These are phyloP conservation scores for Sciurus niger DNA, from an alignment of 2,113 vertebrate species.

Conservation along the genomic window DNA sequence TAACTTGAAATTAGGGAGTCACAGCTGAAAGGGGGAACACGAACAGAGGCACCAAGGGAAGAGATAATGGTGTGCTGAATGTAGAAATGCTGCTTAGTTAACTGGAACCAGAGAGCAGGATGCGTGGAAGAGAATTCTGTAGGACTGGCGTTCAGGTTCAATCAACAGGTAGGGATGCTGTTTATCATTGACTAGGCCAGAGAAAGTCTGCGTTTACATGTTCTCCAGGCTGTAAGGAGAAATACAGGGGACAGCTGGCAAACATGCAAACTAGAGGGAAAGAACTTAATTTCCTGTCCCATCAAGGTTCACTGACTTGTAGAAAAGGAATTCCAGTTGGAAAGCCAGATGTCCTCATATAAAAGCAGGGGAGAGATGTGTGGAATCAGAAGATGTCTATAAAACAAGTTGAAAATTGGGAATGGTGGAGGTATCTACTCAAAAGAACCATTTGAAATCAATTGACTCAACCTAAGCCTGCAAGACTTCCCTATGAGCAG, in stretches of 20 bases:
- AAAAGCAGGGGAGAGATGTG: slow-evolving; percentile 49
- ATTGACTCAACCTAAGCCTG: background rate
- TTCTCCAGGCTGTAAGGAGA: slow-evolving; percentile 50
- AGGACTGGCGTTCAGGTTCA: background rate
- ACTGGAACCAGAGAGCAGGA: background rate
- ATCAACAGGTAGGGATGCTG: background rate
- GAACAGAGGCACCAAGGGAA: background rate
- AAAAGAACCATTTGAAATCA: slow-evolving; percentile 62
- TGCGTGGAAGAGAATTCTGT: background rate
- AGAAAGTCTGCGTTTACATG: background rate
- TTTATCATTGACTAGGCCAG: background rate
- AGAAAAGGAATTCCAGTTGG: slow-evolving; percentile 69
- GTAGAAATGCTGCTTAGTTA: background rate
- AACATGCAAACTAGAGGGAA: slow-evolving; percentile 76
- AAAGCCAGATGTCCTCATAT: slow-evolving; percentile 75
- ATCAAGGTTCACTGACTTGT: slow-evolving; percentile 41
- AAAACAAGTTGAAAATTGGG: slow-evolving; percentile 70
- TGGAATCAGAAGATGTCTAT: slow-evolving; percentile 61
- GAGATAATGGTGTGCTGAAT: background rate
- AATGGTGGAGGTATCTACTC: background rate
- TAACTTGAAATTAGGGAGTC: background rate
- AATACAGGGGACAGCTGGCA: slow-evolving; percentile 77
- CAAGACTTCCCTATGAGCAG: background rate
- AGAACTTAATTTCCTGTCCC: slow-evolving; percentile 84
- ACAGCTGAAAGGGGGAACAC: background rate